Conservation (phyloP, 2,888 invertebrate genomes). For the Hipparchia sbordonii region DNA sequence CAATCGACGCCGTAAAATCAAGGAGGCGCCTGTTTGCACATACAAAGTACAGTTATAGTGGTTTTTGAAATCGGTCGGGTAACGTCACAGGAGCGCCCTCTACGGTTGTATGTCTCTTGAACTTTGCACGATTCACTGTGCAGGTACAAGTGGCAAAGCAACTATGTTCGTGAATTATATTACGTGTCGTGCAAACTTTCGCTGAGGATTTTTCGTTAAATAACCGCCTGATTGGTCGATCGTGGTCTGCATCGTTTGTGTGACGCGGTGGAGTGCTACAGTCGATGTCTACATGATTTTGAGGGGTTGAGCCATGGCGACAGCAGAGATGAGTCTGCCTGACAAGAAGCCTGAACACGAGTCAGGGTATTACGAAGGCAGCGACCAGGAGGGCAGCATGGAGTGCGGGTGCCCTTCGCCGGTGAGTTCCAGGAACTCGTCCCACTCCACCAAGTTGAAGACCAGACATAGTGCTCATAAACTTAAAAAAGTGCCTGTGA, state of each 20-base stretch:
- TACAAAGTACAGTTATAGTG: slow-evolving; percentile 47
- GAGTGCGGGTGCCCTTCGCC: slow-evolving; percentile 79
- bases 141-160: slow-evolving; percentile 43
- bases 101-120: slow-evolving; percentile 58
- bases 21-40: slow-evolving; percentile 47
- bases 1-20: slow-evolving; percentile 52
- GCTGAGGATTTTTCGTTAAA: slow-evolving; percentile 46
- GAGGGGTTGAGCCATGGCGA: slow-evolving; percentile 76
- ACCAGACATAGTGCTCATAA: slow-evolving; percentile 68
- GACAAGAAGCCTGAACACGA: slow-evolving; percentile 88
- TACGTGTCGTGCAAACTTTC: slow-evolving; percentile 76
- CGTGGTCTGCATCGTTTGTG: slow-evolving; percentile 46
- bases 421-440: slow-evolving; percentile 74
- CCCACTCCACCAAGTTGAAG: slow-evolving; percentile 70
- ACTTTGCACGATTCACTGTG: slow-evolving; percentile 58
- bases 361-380: slow-evolving; percentile 92
- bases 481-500: slow-evolving; percentile 64
- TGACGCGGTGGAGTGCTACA: slow-evolving; percentile 39
- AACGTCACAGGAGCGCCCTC: slow-evolving; percentile 65
- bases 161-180: slow-evolving; percentile 57
- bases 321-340: slow-evolving; percentile 83
- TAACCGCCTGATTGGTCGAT: slow-evolving; percentile 30
- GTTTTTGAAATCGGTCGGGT: slow-evolving; percentile 54
- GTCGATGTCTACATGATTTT: slow-evolving; percentile 66
- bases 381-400: slow-evolving; percentile 84